Evolutionary conservation across 2,888 invertebrate species (phyloP).

Genomic region (Clunio marinus): DNA sequence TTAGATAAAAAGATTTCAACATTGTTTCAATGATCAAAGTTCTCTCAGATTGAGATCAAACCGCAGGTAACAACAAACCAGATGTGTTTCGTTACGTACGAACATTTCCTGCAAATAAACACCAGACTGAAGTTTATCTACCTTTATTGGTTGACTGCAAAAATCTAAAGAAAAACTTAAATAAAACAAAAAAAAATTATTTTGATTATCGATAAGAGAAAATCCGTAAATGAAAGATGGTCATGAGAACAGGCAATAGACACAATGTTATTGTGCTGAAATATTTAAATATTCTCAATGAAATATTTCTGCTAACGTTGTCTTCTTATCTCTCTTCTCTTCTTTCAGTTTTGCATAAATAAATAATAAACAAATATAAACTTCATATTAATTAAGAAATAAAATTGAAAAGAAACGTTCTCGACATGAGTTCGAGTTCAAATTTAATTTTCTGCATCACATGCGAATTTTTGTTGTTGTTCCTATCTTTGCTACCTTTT

Average conservation of each 20-base stretch:
- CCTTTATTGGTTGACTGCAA: neutral
- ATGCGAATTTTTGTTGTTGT: neutral
- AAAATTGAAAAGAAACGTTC: conserved; percentile 4
- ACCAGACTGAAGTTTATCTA: neutral
- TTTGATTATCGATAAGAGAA: neutral
- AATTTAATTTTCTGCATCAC: neutral
- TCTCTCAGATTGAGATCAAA: neutral
- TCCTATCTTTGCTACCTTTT: conserved; percentile 13
- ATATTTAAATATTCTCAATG: neutral
- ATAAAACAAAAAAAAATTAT: neutral
- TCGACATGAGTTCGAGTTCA: conserved; percentile 9
- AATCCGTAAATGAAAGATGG: conserved; percentile 16
- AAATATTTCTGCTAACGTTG: neutral
- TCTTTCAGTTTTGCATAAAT: neutral
- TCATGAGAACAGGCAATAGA: neutral
- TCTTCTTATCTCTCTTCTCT: neutral
- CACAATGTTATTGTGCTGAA: neutral
- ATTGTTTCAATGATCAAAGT: no score
- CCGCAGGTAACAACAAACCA: neutral
- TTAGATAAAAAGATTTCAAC: no score
- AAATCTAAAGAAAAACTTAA: no score
- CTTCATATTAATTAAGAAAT: conserved; percentile 29
- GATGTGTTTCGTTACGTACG: neutral
- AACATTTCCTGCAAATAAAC: conserved; percentile 20
- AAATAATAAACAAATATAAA: neutral